Conservation (phyloP, 2,113 vertebrate species). For the Hypocryptadius cinnamomeus region DNA sequence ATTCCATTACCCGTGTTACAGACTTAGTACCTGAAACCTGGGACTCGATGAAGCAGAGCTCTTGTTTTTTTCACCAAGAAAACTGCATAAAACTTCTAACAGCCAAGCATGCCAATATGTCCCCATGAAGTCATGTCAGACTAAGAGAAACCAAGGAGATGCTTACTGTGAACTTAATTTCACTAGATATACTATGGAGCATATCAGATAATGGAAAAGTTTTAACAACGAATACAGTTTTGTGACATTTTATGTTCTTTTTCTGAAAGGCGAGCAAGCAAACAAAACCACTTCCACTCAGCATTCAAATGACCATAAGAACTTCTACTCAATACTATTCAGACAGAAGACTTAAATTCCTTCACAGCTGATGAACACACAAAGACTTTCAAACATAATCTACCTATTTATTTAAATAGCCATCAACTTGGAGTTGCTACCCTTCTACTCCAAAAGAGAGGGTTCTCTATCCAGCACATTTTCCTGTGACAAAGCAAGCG, state of each 20-base stretch:
- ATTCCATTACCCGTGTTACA: neutral
- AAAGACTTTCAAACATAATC: neutral
- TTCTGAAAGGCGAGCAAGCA: neutral
- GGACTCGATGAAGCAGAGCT: neutral
- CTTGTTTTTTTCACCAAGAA: neutral
- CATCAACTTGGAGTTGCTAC: neutral
- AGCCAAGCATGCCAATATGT: neutral
- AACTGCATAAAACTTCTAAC: neutral
- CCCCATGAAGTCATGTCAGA: neutral
- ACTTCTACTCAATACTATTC: neutral
- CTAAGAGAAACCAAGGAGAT: neutral
- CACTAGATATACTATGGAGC: neutral
- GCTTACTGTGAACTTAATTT: neutral
- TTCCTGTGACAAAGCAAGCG: neutral
- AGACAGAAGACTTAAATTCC: neutral
- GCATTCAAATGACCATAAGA: neutral
- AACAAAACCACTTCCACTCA: neutral
- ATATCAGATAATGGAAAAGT: neutral
- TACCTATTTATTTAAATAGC: neutral
- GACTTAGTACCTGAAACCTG: neutral
- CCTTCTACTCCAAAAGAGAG: accelerated
- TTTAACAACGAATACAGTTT: neutral
- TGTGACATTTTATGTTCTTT: neutral
- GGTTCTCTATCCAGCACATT: neutral
- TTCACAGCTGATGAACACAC: neutral